Evolutionary conservation across 1,140 invertebrate genomes (phyloP).

Genomic region (Mya arenaria): DNA sequence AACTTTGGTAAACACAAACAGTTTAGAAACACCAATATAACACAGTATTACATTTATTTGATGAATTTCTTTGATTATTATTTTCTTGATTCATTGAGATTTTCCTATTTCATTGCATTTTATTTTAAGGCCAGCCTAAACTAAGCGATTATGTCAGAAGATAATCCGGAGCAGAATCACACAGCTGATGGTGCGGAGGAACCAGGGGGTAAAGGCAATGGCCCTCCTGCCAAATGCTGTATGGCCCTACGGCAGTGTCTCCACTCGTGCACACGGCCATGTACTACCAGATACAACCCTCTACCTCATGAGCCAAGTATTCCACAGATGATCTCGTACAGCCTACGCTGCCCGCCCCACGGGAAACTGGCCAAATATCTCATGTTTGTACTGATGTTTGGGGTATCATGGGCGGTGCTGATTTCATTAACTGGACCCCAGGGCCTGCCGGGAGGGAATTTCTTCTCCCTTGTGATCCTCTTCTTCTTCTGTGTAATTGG

Average conservation of each 20-base stretch:
- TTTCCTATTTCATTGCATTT: too few species aligned
- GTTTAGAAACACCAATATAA: too few species aligned
- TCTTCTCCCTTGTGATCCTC: constrained; percentile 88
- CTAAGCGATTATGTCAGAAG: too few species aligned
- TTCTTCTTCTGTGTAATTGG: constrained; percentile 88
- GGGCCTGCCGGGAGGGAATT: constrained; percentile 89
- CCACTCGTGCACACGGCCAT: constrained; percentile 56
- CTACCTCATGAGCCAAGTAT: constrained; percentile 59
- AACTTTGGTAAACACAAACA: too few species aligned
- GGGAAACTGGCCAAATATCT: constrained; percentile 71
- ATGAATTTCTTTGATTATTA: too few species aligned
- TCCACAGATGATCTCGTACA: constrained; percentile 65
- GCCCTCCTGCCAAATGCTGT: constrained; percentile 52
- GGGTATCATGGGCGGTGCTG: constrained; percentile 89
- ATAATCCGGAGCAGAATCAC: neutral
- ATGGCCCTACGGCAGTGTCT: constrained; percentile 41
- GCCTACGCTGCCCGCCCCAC: constrained; percentile 79
- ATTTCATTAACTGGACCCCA: constrained; percentile 88
- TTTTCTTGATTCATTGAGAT: too few species aligned
- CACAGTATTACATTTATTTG: too few species aligned
- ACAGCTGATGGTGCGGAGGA: neutral
- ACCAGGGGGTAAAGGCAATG: neutral
- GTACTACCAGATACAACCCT: constrained; percentile 66
- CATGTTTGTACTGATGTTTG: constrained; percentile 80
- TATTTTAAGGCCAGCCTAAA: too few species aligned